Percentiles rank a stretch among this genome's conserved stretches.
Conservation (phyloP, 2,113 vertebrate species). For the Ctenomys sociabilis region DNA sequence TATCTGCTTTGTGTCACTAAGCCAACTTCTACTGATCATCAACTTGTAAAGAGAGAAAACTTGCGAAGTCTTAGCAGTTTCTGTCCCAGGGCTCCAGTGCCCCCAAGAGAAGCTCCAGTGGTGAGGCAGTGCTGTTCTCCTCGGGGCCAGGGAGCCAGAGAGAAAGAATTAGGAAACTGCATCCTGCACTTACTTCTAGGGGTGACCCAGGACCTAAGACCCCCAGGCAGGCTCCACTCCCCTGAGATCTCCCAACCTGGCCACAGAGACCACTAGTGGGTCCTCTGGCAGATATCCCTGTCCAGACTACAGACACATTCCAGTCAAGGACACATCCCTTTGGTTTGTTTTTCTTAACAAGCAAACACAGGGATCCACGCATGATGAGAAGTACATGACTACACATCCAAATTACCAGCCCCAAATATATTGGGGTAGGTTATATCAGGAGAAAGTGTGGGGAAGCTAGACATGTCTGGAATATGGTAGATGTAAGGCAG, state of each 20-base stretch:
- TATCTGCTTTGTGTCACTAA: neutral
- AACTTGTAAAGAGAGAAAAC: neutral
- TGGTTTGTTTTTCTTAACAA: neutral
- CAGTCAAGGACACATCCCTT: neutral
- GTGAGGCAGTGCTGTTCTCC: no score
- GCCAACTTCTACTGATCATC: neutral
- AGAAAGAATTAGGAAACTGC: no score
- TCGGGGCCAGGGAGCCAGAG: neutral
- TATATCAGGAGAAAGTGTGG: neutral
- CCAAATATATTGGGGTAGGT: neutral
- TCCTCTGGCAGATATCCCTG: no score
- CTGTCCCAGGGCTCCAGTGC: neutral
- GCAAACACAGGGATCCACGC: neutral
- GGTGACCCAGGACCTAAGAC: neutral
- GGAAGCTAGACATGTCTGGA: neutral
- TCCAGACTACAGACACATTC: neutral
- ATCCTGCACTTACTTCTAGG: neutral
- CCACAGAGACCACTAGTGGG: no score
- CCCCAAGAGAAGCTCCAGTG: no score
- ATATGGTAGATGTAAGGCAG: neutral
- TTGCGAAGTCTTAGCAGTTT: neutral
- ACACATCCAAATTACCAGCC: rapidly evolving
- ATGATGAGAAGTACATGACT: rapidly evolving
- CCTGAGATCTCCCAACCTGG: no score
- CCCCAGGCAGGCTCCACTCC: no score